Conservation (phyloP, 2,113 vertebrate genomes). For the Barbus barbus region DNA sequence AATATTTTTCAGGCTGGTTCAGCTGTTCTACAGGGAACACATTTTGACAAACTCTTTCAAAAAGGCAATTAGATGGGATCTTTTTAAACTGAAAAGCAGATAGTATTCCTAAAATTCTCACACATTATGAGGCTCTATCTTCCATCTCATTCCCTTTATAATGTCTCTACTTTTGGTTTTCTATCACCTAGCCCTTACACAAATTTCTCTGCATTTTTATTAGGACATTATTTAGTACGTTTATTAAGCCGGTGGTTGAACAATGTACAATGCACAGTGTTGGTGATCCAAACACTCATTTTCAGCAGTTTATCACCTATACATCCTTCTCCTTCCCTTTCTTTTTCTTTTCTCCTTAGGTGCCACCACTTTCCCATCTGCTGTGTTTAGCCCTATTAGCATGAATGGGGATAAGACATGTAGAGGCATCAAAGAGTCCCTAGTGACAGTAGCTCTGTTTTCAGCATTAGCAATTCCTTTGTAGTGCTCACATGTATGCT, state of each 20-base stretch:
- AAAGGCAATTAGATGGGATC: not conserved
- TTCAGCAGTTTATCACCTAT: constrained; percentile 33
- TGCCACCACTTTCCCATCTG: constrained; percentile 68
- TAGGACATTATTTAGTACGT: not conserved
- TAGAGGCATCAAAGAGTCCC: constrained; percentile 50
- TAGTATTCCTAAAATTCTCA: not conserved
- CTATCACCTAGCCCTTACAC: no score
- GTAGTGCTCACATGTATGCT: not conserved
- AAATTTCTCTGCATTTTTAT: not conserved
- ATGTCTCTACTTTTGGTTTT: not conserved
- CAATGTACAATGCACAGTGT: not conserved
- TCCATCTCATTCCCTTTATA: not conserved
- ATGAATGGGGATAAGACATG: constrained; percentile 48
- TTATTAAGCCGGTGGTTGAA: not conserved
- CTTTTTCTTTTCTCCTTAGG: constrained; percentile 48
- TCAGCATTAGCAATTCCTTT: constrained; percentile 21
- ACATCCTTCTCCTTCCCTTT: constrained; percentile 8
- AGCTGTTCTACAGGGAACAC: not conserved
- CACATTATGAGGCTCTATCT: not conserved
- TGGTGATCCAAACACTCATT: not conserved
- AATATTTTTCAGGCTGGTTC: not conserved
- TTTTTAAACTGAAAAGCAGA: not conserved
- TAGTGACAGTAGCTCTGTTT: constrained; percentile 26
- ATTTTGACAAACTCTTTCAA: no score
- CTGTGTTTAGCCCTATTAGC: constrained; percentile 67